Evolutionary conservation across 2,797 vertebrate species (phyloP), one percentile per base, ranked within the genome.

Genomic region (Gymnodraco acuticeps): DNA sequence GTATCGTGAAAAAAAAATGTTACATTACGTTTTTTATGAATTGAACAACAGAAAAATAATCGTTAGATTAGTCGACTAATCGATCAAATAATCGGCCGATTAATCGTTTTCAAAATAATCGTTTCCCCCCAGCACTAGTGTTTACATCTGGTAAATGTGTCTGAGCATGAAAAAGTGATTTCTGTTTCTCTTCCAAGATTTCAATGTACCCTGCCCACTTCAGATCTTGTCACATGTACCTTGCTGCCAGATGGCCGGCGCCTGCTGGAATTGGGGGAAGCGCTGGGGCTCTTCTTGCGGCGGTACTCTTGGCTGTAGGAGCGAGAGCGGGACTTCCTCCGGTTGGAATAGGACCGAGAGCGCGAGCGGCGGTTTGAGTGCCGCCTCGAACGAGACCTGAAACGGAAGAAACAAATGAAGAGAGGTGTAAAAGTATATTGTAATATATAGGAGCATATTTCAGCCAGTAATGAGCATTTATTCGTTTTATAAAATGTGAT

Each of bases 241-340:
- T 96, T 96, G 94, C 95, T 97, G 87, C 97, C 96, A 75, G 95
- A 91, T 77, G 97, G 95, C 75, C 94, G 94, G 76, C 95, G 96
- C 42, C 96, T 94, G 92, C 94, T 97, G 19, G 96, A 97, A 95
- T 95, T 95, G 7, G 97, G 96, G n/a, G 98, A 98, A 23, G 95
- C 95, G 87, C 97, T 99, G 77, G 95, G 95, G 91, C 96, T 97
- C 86, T 95, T 96, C 81, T 93, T 93, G 65, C 96, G 95, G 0
- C 95, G 95, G 84, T 96, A 96, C 10, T 98, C 96, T 2, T 96
- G 96, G 0, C 96, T 97, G 76, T 96, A 96, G 0, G 96, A 98
- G 76, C 95, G 96, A 88, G 97, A 98, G 74, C 95, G 96, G 78
- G 96, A 97, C 75, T 96, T 96, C 80, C 95, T 96, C 81, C 94